Percentiles rank a stretch among this genome's conserved stretches.
These are phyloP conservation scores for Dasysyrphus tricinctus DNA, from an alignment of 2,888 invertebrate species.

Conservation along the genomic window DNA sequence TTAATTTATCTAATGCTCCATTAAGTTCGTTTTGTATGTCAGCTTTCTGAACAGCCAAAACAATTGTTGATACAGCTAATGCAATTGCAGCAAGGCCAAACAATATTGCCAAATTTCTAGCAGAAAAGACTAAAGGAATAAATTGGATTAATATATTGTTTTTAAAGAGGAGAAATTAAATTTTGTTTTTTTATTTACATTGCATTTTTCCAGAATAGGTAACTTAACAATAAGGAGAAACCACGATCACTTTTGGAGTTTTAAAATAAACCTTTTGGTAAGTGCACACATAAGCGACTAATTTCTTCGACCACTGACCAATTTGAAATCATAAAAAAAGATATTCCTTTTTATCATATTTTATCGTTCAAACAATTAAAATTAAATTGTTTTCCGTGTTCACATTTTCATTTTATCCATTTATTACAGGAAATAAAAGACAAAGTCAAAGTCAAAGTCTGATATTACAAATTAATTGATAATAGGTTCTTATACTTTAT, in stretches of 20 bases:
- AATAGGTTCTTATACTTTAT: background rate
- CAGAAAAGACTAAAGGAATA: constrained; percentile 77
- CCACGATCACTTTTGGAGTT: too few relatives aligned
- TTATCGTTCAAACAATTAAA: constrained; percentile 40
- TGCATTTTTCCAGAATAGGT: constrained; percentile 31
- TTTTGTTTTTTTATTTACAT: constrained; percentile 20
- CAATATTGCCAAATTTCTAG: constrained; percentile 79
- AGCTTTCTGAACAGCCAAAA: constrained; percentile 83
- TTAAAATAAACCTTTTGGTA: background rate
- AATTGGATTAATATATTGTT: background rate
- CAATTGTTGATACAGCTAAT: constrained; percentile 85
- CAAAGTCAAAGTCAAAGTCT: constrained; percentile 8
- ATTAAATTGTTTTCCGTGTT: constrained; percentile 35
- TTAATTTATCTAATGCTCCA: constrained; percentile 79
- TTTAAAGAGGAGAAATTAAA: background rate
- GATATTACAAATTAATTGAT: background rate
- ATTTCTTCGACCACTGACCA: constrained; percentile 77
- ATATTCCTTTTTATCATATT: constrained; percentile 51
- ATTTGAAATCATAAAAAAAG: constrained; percentile 30
- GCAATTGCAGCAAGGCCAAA: constrained; percentile 80
- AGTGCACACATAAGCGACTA: constrained; percentile 29
- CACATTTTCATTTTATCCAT: constrained; percentile 20
- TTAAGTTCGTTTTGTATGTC: constrained; percentile 79
- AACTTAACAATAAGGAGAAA: too few relatives aligned
- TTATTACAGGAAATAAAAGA: constrained; percentile 36